Evolutionary conservation across 2,888 invertebrate species (phyloP).

Genomic region (Scotopteryx bipunctaria): DNA sequence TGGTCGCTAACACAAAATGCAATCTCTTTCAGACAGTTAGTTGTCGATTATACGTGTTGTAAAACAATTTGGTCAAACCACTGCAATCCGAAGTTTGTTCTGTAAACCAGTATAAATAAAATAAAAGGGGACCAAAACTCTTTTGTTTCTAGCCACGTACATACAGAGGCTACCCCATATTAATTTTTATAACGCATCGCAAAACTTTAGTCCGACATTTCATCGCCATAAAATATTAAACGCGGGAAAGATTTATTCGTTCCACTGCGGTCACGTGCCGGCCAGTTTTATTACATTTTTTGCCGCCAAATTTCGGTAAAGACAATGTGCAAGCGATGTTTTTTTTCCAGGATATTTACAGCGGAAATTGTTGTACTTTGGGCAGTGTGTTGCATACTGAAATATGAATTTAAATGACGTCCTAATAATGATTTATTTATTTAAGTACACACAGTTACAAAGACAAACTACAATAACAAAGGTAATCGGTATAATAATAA

Average conservation of each 20-base stretch:
- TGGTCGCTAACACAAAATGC: no score
- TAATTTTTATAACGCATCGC: conserved; percentile 69
- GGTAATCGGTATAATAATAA: no score
- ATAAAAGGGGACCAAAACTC: conserved; percentile 8
- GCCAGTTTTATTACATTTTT: conserved; percentile 76
- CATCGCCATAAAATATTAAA: conserved; percentile 74
- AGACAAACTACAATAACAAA: no score
- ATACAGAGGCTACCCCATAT: conserved; percentile 51
- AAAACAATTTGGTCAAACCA: no score
- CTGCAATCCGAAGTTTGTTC: not conserved
- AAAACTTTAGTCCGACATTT: conserved; percentile 52
- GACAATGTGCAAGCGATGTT: conserved; percentile 41
- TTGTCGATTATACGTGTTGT: no score
- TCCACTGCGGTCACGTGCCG: conserved; percentile 63
- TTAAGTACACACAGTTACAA: no score
- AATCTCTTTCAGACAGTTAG: no score
- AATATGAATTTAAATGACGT: conserved; percentile 2
- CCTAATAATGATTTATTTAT: no score
- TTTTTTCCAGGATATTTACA: conserved; percentile 31
- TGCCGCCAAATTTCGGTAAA: conserved; percentile 40
- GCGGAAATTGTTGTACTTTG: not conserved
- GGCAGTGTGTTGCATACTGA: not conserved
- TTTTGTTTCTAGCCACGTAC: not conserved
- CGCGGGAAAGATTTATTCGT: conserved; percentile 62
- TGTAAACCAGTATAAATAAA: conserved; percentile 11